Conservation (phyloP, 2,113 vertebrate species). For the Onychorhynchus coronatus region DNA sequence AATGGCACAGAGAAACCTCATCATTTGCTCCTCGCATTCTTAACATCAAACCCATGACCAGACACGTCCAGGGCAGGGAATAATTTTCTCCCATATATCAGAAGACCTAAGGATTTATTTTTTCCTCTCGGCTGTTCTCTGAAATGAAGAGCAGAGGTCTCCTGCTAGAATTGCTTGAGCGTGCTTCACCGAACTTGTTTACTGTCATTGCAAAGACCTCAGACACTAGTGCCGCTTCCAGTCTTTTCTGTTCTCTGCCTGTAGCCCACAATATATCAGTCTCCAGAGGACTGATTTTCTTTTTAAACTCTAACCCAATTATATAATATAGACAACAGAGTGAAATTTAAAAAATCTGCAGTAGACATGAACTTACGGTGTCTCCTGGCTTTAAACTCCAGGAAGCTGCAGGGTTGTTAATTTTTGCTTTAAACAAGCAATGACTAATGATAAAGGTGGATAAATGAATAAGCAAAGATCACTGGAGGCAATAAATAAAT, state of each 20-base stretch:
- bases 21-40: background rate
- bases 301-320: background rate
- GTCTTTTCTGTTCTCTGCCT: background rate
- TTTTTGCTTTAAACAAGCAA: background rate
- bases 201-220: background rate
- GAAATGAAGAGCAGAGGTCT: background rate
- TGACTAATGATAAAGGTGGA: background rate
- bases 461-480: conserved; percentile 1
- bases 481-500: background rate
- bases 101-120: background rate
- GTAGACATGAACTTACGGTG: rapidly evolving
- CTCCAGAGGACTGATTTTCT: background rate
- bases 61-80: background rate
- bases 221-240: background rate
- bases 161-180: background rate
- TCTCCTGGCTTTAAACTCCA: background rate
- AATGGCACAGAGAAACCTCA: background rate
- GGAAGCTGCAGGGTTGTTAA: background rate
- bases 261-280: background rate
- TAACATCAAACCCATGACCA: background rate
- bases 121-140: background rate
- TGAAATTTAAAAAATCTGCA: background rate
- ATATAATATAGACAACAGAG: background rate
- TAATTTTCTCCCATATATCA: background rate
- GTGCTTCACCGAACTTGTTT: background rate